Evolutionary conservation across 2,888 invertebrate species (phyloP).

Genomic region (Phyto melanocephala): DNA sequence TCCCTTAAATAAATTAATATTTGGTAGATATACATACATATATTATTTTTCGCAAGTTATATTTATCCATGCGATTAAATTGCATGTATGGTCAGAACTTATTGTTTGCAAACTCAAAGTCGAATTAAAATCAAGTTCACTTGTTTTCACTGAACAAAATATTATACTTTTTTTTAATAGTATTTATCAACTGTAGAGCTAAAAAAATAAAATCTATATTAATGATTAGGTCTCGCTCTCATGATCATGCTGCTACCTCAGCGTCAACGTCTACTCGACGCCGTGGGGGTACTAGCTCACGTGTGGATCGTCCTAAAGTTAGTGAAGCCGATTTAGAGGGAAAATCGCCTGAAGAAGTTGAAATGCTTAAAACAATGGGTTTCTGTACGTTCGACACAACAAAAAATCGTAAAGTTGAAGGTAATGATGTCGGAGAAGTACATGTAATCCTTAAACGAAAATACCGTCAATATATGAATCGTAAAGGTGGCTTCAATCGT

Average conservation of each 20-base stretch:
- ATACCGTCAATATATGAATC: slow-evolving; percentile 99
- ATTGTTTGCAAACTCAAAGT: too few relatives aligned
- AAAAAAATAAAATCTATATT: background rate
- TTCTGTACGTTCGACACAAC: slow-evolving; percentile 97
- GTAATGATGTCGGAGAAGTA: slow-evolving; percentile 95
- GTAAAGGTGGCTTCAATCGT: slow-evolving; percentile 99
- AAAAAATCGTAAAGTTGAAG: slow-evolving; percentile 96
- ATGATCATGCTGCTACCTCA: slow-evolving; percentile 66
- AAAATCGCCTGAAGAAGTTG: slow-evolving; percentile 93
- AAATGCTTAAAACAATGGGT: slow-evolving; percentile 98
- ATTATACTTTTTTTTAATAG: too few relatives aligned
- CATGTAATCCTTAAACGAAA: slow-evolving; percentile 97
- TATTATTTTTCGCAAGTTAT: too few relatives aligned
- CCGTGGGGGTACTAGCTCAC: slow-evolving; percentile 68
- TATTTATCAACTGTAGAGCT: background rate
- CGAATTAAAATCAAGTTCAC: too few relatives aligned
- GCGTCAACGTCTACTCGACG: slow-evolving; percentile 67
- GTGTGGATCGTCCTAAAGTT: slow-evolving; percentile 83
- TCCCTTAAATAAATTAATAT: too few relatives aligned
- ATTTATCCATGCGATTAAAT: too few relatives aligned
- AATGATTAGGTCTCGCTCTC: slow-evolving; percentile 72
- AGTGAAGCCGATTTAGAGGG: slow-evolving; percentile 93
- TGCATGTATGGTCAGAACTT: too few relatives aligned
- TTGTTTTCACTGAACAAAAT: too few relatives aligned
- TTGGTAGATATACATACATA: too few relatives aligned